These are phyloP conservation scores for Athalia cordata DNA, from an alignment of 2,888 invertebrate genomes.

Conservation along the genomic window DNA sequence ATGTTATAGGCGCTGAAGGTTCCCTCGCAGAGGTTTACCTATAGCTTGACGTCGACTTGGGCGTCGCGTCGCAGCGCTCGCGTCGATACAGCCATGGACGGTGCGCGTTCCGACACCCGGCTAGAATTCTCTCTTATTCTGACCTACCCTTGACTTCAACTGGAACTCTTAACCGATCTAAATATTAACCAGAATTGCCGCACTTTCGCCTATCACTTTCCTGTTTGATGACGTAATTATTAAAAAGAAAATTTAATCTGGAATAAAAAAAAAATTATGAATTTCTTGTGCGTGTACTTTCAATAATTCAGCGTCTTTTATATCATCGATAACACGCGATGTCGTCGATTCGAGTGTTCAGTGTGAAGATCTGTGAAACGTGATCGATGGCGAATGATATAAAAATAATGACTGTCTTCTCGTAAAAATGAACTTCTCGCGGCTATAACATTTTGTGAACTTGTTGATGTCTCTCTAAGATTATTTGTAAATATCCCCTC, in stretches of 20 bases:
- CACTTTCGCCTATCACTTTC: slow-evolving; percentile 19
- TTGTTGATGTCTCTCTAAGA: neutral
- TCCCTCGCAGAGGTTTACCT: neutral
- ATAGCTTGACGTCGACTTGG: slow-evolving; percentile 48
- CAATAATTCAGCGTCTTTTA: neutral
- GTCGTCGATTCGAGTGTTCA: slow-evolving; percentile 18
- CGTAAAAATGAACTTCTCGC: neutral
- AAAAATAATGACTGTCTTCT: slow-evolving; percentile 2
- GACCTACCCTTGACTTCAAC: slow-evolving; percentile 46
- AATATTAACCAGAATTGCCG: slow-evolving; percentile 27
- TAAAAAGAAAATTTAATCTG: neutral
- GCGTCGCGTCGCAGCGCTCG: slow-evolving; percentile 70
- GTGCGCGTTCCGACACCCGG: slow-evolving; percentile 64
- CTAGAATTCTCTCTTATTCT: slow-evolving; percentile 48
- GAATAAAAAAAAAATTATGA: neutral
- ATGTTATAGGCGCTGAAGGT: slow-evolving; percentile 27
- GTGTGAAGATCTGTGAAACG: slow-evolving; percentile 38
- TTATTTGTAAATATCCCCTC: neutral
- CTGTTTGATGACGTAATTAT: neutral
- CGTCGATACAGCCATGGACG: slow-evolving; percentile 73
- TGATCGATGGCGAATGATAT: slow-evolving; percentile 3
- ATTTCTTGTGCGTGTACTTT: neutral
- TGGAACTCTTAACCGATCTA: slow-evolving; percentile 46
- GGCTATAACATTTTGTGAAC: neutral
- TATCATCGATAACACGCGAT: neutral